These are phyloP conservation scores for Caenorhabditis parvicauda DNA, from an alignment of 2,888 invertebrate species.

Conservation along the genomic window DNA sequence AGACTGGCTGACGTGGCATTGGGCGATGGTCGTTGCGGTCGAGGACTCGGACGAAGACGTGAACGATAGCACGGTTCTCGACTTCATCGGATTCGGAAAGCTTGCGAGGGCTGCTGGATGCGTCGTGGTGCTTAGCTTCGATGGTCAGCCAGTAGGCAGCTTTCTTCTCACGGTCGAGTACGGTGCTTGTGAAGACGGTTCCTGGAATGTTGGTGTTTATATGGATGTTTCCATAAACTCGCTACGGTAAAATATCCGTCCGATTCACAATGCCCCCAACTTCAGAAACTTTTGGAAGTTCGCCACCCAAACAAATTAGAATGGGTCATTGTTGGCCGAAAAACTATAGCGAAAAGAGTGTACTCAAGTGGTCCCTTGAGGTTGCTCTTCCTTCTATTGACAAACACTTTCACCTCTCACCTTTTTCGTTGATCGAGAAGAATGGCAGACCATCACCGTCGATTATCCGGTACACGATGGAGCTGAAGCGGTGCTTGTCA, in stretches of 20 bases:
- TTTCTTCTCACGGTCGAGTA: slow-evolving; percentile 84
- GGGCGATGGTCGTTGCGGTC: slow-evolving; percentile 94
- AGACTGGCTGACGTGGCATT: slow-evolving; percentile 81
- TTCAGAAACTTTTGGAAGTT: no score
- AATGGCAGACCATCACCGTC: slow-evolving; percentile 87
- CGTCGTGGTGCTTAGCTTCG: slow-evolving; percentile 83
- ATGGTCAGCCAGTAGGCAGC: slow-evolving; percentile 89
- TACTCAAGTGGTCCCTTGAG: no score
- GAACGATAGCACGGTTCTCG: slow-evolving; percentile 75
- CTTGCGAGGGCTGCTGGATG: slow-evolving; percentile 65
- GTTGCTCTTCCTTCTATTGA: no score
- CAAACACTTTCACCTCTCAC: slow-evolving; percentile 9
- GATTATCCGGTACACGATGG: slow-evolving; percentile 80
- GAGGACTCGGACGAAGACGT: slow-evolving; percentile 75
- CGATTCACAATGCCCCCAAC: background rate
- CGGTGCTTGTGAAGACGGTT: slow-evolving; percentile 77
- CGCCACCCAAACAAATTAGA: no score
- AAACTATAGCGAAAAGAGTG: no score
- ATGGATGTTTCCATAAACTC: background rate
- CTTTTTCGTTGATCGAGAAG: slow-evolving; percentile 75
- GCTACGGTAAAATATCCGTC: background rate
- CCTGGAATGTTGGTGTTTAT: slow-evolving; percentile 70
- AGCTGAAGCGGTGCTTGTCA: slow-evolving; percentile 69
- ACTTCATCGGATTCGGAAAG: slow-evolving; percentile 70
- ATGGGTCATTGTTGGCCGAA: no score